Conservation (phyloP, 2,888 invertebrate genomes). For the Tuta absoluta region DNA sequence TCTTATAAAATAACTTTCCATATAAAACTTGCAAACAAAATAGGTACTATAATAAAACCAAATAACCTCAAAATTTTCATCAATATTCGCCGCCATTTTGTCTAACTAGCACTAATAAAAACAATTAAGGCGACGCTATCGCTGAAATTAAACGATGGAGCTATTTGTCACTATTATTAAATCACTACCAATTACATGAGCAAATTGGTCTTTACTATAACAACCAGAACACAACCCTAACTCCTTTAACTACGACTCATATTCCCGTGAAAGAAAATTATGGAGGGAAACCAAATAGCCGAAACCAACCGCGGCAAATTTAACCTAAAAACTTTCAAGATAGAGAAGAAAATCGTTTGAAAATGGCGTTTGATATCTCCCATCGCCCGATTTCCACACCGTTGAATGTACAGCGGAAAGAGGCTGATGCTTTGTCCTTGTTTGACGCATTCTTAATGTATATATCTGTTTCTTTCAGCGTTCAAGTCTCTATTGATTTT, state of each 20-base stretch:
- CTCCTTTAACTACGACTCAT: background rate
- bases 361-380: slow-evolving; percentile 24
- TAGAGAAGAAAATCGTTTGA: slow-evolving; percentile 13
- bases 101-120: slow-evolving; percentile 48
- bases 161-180: slow-evolving; percentile 65
- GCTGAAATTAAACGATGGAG: slow-evolving; percentile 48
- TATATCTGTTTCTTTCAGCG: slow-evolving; percentile 40
- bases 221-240: slow-evolving; percentile 7
- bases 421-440: slow-evolving; percentile 42
- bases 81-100: slow-evolving; percentile 33
- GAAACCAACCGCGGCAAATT: background rate
- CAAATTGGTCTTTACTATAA: slow-evolving; percentile 34
- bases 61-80: slow-evolving; percentile 22
- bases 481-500: slow-evolving; percentile 65
- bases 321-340: background rate
- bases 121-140: slow-evolving; percentile 46
- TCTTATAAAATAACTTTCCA: background rate
- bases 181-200: slow-evolving; percentile 59
- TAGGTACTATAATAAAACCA: slow-evolving; percentile 4
- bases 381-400: slow-evolving; percentile 47
- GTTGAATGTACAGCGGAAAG: slow-evolving; percentile 42
- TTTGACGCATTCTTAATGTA: slow-evolving; percentile 32
- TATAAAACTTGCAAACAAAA: background rate
- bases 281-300: background rate
- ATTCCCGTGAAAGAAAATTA: background rate